Percentiles rank a stretch among this genome's conserved stretches.
These are phyloP conservation scores for Spodoptera picta DNA, from an alignment of 2,888 invertebrate species.

Conservation along the genomic window DNA sequence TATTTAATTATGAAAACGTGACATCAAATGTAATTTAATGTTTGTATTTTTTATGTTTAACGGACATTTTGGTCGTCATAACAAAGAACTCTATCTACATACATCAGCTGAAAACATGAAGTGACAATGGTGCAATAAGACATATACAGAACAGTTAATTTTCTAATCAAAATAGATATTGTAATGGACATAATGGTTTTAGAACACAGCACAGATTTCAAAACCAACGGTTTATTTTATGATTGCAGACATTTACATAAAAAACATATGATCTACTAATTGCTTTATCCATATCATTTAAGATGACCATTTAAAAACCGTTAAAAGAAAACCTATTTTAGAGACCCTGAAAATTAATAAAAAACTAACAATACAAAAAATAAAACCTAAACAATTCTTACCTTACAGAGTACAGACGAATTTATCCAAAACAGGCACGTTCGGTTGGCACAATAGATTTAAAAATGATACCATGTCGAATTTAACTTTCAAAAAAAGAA, in stretches of 20 bases:
- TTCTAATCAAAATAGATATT: too few species aligned
- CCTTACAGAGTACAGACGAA: constrained; percentile 57
- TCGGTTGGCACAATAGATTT: constrained; percentile 66
- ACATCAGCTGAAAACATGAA: too few species aligned
- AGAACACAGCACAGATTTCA: too few species aligned
- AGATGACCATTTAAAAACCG: constrained; percentile 7
- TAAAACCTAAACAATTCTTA: constrained; percentile 42
- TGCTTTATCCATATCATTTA: constrained; percentile 1
- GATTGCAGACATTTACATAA: constrained; percentile 17
- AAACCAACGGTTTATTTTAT: constrained; percentile 10
- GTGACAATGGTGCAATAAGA: too few species aligned
- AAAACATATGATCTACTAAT: constrained; percentile 34
- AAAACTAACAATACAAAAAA: not conserved
- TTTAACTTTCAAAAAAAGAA: constrained; percentile 51
- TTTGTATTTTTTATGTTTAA: not conserved
- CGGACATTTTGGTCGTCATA: too few species aligned
- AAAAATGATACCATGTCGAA: constrained; percentile 66
- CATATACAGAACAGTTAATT: too few species aligned
- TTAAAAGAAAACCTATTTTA: not conserved
- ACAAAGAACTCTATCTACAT: too few species aligned
- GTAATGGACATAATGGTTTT: too few species aligned
- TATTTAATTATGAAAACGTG: constrained; percentile 26
- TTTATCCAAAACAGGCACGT: constrained; percentile 65
- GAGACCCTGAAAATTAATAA: too few species aligned
- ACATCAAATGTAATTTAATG: not conserved